Evolutionary conservation across 1,140 invertebrate genomes (phyloP), one percentile per base, ranked within the genome.

Genomic region (Mizuhopecten yessoensis): DNA sequence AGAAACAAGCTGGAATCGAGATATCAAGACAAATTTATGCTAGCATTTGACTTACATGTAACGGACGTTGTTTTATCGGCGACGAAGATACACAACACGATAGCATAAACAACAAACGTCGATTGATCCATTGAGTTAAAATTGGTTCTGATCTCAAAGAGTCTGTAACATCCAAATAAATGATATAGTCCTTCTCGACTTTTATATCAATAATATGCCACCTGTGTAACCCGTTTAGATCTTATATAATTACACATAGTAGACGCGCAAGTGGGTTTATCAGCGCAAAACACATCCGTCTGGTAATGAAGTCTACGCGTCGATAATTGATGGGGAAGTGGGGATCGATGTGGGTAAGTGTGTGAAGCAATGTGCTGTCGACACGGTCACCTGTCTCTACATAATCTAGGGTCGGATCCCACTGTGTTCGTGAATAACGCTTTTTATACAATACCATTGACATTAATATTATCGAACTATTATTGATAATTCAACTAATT

Each of bases 241-340:
- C 5, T 29, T n/a, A 29, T 75, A 75, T 75, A 17, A 29, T 49
- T 13, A 39, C 36, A 39, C 9, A n/a, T 75, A 29, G 23, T 75
- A 23, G 17, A 75, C 5, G 57, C 29, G 7, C 57, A 23, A 75
- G 57, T 17, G 57, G 29, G 23, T 75, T n/a, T 75, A 75, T 75
- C 57, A 75, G 57, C n/a, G n/a, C n/a, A 75, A 75, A 75, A 75
- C 57, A 75, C 57, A 75, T 75, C 57, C 57, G 57, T 17, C n/a
- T 29, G 23, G 23, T 75, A 75, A 75, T 75, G 57, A 29, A 17
- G 5, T n/a, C 5, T 29, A 17, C 57, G 11, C 20, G n/a, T 75
- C n/a, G 57, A 75, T 29, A n/a, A 75, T 29, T 75, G 57, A 75
- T 75, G 57, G 57, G 0, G n/a, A 29, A n/a, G 5, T n/a, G 23